Percentiles rank a stretch among this genome's conserved stretches.
Conservation (phyloP, 1,140 invertebrate genomes). For the Augochlora pura region DNA sequence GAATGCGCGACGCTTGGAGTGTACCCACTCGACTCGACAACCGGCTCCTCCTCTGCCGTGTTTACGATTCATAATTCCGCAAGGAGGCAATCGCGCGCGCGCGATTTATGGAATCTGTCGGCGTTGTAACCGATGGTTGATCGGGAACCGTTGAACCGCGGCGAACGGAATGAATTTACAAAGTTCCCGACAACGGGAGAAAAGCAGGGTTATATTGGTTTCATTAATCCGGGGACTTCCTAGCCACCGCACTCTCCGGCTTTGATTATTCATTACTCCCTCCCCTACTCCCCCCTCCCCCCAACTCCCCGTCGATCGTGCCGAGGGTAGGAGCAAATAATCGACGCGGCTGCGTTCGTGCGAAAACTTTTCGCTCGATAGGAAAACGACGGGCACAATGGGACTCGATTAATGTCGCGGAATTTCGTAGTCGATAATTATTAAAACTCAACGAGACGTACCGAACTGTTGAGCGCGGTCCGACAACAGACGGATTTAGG, state of each 20-base stretch:
- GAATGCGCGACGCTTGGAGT: too few relatives aligned
- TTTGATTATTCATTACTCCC: slow-evolving; percentile 32
- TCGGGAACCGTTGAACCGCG: background rate
- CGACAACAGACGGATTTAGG: background rate
- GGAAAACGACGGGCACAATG: background rate
- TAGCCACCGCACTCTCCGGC: background rate
- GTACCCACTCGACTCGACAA: background rate
- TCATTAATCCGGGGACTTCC: slow-evolving; percentile 14
- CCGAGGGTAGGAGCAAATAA: background rate
- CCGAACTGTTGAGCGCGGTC: background rate
- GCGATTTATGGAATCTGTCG: background rate
- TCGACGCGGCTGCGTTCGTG: background rate
- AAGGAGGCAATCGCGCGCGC: background rate
- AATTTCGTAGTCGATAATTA: background rate
- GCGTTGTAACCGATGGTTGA: slow-evolving; percentile 17
- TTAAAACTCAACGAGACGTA: background rate
- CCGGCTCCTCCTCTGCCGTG: background rate
- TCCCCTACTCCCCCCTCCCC: background rate
- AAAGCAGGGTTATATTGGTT: slow-evolving; percentile 13
- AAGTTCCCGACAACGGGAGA: background rate
- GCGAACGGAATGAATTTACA: slow-evolving; percentile 31
- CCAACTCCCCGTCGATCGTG: background rate
- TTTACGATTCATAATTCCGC: slow-evolving; percentile 34
- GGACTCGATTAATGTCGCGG: slow-evolving; percentile 6
- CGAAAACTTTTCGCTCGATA: background rate